These are phyloP conservation scores for Petrolisthes cinctipes DNA, from an alignment of 2,888 invertebrate genomes.

Conservation along the genomic window DNA sequence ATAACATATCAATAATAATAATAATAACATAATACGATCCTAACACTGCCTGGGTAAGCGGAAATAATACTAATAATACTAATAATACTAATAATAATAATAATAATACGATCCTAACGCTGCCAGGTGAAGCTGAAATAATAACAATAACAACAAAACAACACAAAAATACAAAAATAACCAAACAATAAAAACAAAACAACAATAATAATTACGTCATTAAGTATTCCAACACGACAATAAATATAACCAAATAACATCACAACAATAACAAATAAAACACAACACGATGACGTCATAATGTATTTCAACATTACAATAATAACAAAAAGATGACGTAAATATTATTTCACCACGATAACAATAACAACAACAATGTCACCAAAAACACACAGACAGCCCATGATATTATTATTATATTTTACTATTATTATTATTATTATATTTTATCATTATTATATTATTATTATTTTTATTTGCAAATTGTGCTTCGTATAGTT, in stretches of 20 bases:
- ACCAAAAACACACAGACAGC: background rate
- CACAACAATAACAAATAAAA: too few relatives aligned
- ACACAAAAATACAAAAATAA: too few relatives aligned
- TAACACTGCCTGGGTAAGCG: conserved; percentile 75
- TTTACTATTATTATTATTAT: too few relatives aligned
- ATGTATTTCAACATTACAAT: background rate
- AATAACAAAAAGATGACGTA: background rate
- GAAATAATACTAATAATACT: conserved; percentile 36
- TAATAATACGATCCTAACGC: conserved; percentile 73
- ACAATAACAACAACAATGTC: background rate
- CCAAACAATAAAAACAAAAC: background rate
- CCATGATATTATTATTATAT: too few relatives aligned
- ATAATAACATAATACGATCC: conserved; percentile 70
- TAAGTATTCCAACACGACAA: background rate
- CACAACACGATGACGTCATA: background rate
- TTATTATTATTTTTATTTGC: too few relatives aligned
- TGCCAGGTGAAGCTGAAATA: conserved; percentile 73
- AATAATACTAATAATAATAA: too few relatives aligned
- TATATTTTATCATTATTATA: too few relatives aligned
- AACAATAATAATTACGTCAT: background rate
- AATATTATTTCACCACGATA: background rate
- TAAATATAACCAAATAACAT: background rate
- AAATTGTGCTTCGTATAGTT: background rate
- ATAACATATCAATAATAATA: too few relatives aligned
- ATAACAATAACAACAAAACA: background rate